A percentile compares a stretch with the other conserved stretches of the same genome.
These are phyloP conservation scores for Aphelenchoides fujianensis DNA, from an alignment of 1,140 invertebrate genomes.

Conservation along the genomic window DNA sequence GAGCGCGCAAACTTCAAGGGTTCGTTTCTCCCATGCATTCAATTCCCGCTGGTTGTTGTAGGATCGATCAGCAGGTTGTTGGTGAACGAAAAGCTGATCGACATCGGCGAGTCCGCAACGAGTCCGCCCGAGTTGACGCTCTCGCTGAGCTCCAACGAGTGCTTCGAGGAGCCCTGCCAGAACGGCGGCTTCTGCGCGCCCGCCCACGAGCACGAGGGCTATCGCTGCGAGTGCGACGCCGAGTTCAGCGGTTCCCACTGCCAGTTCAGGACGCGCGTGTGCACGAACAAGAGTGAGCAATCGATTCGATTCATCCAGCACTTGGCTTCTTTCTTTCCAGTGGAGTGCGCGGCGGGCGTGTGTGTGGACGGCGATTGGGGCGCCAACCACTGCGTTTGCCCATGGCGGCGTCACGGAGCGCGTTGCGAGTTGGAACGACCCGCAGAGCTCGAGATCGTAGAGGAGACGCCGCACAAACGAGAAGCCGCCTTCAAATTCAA, in stretches of 20 bases:
- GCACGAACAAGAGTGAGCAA: constrained; percentile 35
- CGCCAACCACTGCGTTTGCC: constrained; percentile 46
- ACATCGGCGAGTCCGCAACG: constrained; percentile 32
- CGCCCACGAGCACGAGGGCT: constrained; percentile 44
- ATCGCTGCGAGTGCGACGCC: constrained; percentile 33
- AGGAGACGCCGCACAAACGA: not conserved
- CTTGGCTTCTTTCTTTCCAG: constrained; percentile 24
- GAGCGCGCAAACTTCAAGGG: not conserved
- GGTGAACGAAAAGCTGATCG: constrained; percentile 29
- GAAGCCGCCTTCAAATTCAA: constrained; percentile 36
- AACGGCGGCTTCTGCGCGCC: constrained; percentile 41
- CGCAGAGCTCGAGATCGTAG: too few species aligned
- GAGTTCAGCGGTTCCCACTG: constrained; percentile 37
- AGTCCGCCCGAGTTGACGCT: constrained; percentile 24
- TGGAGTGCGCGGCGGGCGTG: constrained; percentile 41
- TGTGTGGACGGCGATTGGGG: constrained; percentile 41
- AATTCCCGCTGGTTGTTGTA: too few species aligned
- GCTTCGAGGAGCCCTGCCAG: constrained; percentile 32
- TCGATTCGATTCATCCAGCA: not conserved
- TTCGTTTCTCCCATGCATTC: too few species aligned
- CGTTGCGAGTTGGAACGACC: constrained; percentile 27
- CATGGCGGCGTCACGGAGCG: constrained; percentile 28
- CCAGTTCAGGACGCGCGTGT: constrained; percentile 36
- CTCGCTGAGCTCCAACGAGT: constrained; percentile 20
- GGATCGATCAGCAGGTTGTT: constrained; percentile 38